Base-by-base conservation (phyloP, 37 sponge, comb jelly and placozoan genomes). In the Corticium candelabrum region DNA sequence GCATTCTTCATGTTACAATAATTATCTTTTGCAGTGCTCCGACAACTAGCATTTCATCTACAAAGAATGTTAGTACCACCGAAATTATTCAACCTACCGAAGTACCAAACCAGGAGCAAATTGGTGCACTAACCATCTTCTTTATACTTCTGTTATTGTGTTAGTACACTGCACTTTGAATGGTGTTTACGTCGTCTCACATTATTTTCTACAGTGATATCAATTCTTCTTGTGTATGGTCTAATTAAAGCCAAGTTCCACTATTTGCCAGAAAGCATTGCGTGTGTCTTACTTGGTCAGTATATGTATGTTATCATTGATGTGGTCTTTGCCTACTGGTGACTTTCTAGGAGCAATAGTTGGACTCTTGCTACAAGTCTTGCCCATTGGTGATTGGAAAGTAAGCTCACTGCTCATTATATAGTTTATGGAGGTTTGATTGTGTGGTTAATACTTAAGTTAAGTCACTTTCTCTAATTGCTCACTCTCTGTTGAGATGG, bases 241-340 rank as follows among this genome's bases (percentile, higher is more conserved):
- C 85, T 92, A 38, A 96, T 92, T 74, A 83, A 88, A 69, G 84
- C 82, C 80, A 87, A 88, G 76, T 79, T 92, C 71, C 92, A 90
- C 76, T 90, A 79, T 67, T 76, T 96, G 0, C 97, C 97, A 4
- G 97, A 96, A 78, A 96, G 97, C 76, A 93, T 96, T n/a, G 89
- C 87, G 40, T 80, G 90, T 35, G 89, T 96, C 0, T 36, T 96
- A 34, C 84, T 96, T 27, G 96, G 96, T 91, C 31, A 83, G 88
- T 73, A 31, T 43, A 5, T 43, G 5, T 5, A 5, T 43, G 56
- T 11, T 43, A 11, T 43, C 11, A 11, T 11, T 43, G 56, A 5
- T 43, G 56, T 11, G 5, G 56, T 11, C n/a, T n/a, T n/a, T n/a
- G n/a, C n/a, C n/a, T n/a, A n/a, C n/a, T n/a, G n/a, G n/a, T n/a